These are phyloP conservation scores for Carapus acus DNA, from an alignment of 2,797 vertebrate species.

Conservation along the genomic window DNA sequence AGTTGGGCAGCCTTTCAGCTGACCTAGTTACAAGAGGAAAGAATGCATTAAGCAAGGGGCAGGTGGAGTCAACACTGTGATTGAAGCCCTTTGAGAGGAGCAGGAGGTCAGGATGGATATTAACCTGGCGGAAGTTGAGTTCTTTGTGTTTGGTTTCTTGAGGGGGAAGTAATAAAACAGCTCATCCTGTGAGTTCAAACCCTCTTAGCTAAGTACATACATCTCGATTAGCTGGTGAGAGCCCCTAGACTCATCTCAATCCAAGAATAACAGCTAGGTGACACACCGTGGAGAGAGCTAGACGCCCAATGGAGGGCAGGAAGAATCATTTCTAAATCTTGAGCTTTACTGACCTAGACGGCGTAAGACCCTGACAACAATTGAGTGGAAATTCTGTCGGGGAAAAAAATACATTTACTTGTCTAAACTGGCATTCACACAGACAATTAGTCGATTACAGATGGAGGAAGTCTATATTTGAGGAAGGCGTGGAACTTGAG, in stretches of 20 bases:
- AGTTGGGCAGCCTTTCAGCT: conserved; percentile 30
- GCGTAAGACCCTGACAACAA: conserved; percentile 22
- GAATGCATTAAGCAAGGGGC: conserved; percentile 40
- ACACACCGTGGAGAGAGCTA: conserved; percentile 34
- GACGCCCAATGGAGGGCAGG: conserved; percentile 25
- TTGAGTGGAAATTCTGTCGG: conserved; percentile 11
- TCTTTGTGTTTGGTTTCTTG: conserved; percentile 59
- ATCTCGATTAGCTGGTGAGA: conserved; percentile 62
- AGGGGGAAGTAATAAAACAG: conserved; percentile 64
- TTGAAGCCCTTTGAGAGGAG: conserved; percentile 48
- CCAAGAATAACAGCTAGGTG: conserved; percentile 54
- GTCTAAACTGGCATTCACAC: conserved; percentile 32
- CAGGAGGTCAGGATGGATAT: conserved; percentile 43
- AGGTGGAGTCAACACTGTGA: conserved; percentile 53
- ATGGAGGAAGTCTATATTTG: conserved; percentile 55
- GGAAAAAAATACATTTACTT: conserved; percentile 40
- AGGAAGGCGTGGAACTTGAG: conserved; percentile 57
- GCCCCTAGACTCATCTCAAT: conserved; percentile 57
- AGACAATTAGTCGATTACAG: conserved; percentile 57
- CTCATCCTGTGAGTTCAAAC: conserved; percentile 52
- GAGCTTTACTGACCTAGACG: conserved; percentile 32
- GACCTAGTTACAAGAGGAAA: conserved; percentile 43
- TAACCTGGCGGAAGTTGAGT: conserved; percentile 63
- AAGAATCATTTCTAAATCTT: conserved; percentile 23
- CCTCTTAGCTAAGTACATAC: conserved; percentile 54